Base-by-base conservation (phyloP, 2,113 vertebrate genomes). In the Scatophagus argus region DNA sequence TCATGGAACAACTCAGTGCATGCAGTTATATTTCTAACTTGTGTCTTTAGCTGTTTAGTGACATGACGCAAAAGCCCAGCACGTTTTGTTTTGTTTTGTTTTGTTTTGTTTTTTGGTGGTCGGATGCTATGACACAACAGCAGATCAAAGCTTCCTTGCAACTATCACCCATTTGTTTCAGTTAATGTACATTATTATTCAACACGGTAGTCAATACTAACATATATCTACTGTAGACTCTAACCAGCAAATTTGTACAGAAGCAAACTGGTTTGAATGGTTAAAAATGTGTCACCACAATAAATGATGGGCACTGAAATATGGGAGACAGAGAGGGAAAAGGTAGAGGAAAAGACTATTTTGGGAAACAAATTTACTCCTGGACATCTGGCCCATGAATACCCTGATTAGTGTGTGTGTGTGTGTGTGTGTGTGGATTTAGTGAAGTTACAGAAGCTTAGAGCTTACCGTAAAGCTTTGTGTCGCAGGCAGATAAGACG, bases 401-500 rank as follows among this genome's bases (percentile, higher is more conserved):
- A 34, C 67, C 79, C 55, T 60, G 21, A 62, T 79, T 41, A 36
- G 46, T 46, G 64, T 62, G 51, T 75, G 49, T 54, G 65, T 69
- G 55, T 32, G 29, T 46, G 17, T 36, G 46, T 65, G 75, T 82
- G 72, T 69, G 51, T 79, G 95, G 92, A 55, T 84, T 92, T 81
- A 83, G 84, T 86, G 76, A 90, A 76, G 84, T 84, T 78, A 85
- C 73, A 66, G 58, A 61, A 83, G 86, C 80, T 90, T 87, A 89
- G 67, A 89, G 89, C 86, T 93, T 89, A 92, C 74, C 6, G 63
- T 84, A 51, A 61, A 80, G 89, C 90, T 88, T 84, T 95, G 95
- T 82, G 95, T 94, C 77, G 93, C 95, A 80, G 96, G 94, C 95
- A 34, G 94, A 73, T 86, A 73, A 82, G 77, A 80, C 10, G 58